Evolutionary conservation across 2,113 vertebrate genomes (phyloP), one percentile per base, ranked within the genome.

Genomic region (Mesoclemmys tuberculata): DNA sequence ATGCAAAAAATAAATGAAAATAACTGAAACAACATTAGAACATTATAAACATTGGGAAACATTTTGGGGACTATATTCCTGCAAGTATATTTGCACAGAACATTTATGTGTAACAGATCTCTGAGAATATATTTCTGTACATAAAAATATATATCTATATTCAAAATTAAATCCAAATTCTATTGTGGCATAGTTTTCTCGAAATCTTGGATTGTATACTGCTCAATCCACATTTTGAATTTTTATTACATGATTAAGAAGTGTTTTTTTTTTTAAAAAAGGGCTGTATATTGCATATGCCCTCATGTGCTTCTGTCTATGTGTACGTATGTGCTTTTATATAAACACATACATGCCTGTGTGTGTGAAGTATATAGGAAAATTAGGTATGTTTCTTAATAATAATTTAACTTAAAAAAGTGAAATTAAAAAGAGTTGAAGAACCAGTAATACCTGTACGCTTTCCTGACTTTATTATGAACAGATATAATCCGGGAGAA

Each of bases 1-100:
- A 13, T 64, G 91, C 94, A 93, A 91, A 83, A 71, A 95, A 92
- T 86, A 89, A 93, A 92, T 6, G 92, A 54, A 89, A 90, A 92
- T 88, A 44, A 95, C 27, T 86, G 88, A 85, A 95, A 79, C 95
- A 83, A 83, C 58, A 24, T 64, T 61, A 16, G 85, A 86, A 46
- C 81, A 5, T 22, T 54, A 1, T 10, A 55, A 46, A 54, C 18
- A 10, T 75, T 87, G 24, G 93, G 88, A 89, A 93, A 85, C 90
- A 94, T 95, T 95, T 95, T 83, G 96, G 95, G 95, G 41, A 74
- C 87, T 95, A 97, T 93, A 95, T 93, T 18, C 92, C 93, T 90
- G 85, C 91, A 83, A 92, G 90, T 91, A 44, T 91, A 61, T 88
- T 90, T 80, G 75, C 94, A 96, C 91, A 35, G 93, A 27, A 79